These are phyloP conservation scores for Perithous albicinctus DNA, from an alignment of 2,888 invertebrate genomes.

Conservation along the genomic window DNA sequence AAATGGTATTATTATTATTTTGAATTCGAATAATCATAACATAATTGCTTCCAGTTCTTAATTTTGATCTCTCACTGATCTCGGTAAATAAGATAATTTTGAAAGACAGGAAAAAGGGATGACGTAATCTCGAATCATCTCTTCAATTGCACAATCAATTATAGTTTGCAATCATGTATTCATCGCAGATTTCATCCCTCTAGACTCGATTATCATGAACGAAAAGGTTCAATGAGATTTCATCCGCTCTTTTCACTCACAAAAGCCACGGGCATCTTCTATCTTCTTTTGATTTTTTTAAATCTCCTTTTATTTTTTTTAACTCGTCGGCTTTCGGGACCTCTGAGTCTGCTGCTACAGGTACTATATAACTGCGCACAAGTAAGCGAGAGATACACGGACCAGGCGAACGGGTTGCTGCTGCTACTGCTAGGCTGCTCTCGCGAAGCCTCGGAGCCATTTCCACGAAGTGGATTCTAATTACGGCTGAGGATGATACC, in stretches of 20 bases:
- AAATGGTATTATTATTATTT: too few species aligned
- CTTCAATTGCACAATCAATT: constrained; percentile 49
- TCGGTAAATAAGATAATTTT: not conserved
- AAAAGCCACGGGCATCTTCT: constrained; percentile 38
- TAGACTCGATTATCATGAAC: constrained; percentile 47
- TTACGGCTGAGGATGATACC: constrained; percentile 74
- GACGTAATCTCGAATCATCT: constrained; percentile 19
- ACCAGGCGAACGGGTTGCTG: constrained; percentile 39
- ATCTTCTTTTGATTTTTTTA: constrained; percentile 12
- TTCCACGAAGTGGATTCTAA: constrained; percentile 79
- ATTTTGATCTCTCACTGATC: too few species aligned
- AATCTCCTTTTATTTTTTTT: constrained; percentile 12
- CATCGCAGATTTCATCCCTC: constrained; percentile 27
- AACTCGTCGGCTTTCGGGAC: constrained; percentile 51
- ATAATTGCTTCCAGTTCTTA: too few species aligned
- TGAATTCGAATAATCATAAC: too few species aligned
- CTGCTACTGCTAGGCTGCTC: constrained; percentile 32
- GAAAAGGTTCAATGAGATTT: constrained; percentile 59
- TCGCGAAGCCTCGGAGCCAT: constrained; percentile 71
- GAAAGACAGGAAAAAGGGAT: constrained; percentile 9
- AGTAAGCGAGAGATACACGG: constrained; percentile 50
- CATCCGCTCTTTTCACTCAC: constrained; percentile 45
- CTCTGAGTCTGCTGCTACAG: constrained; percentile 47
- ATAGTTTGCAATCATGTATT: constrained; percentile 23
- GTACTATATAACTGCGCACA: constrained; percentile 46